Evolutionary conservation across 2,113 vertebrate genomes (phyloP), one percentile per base, ranked within the genome.

Genomic region (Pelobates fuscus): DNA sequence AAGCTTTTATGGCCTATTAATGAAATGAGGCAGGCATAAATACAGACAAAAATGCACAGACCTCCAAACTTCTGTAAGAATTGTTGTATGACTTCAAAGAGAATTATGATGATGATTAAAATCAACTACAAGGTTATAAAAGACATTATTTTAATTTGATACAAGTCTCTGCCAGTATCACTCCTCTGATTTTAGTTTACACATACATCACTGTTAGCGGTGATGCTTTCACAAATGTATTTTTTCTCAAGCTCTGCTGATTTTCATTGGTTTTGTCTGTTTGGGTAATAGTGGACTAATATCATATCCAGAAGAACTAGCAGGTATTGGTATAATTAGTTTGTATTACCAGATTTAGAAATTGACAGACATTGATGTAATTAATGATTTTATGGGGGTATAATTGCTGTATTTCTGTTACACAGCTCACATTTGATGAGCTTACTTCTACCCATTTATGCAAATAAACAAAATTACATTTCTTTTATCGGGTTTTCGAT

Each of bases 1-100:
- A n/a, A 30, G 29, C 14, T 44, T 15, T 49, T 74, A 74, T 54
- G 64, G 62, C 62, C 54, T 66, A 43, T 65, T 74, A 74, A 75
- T 75, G 18, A 58, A 46, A 75, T 44, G 25, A 59, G 30, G 32
- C 25, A 20, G 30, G 23, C 44, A 66, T 75, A 67, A 58, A 67
- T 29, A 43, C 25, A 58, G 32, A 63, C 54, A 24, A 54, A 60
- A 21, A 26, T n/a, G 23, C 26, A 46, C n/a, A 58, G 7, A 41
- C n/a, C 11, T 44, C 24, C 18, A 67, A 23, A 24, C 8, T 64
- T 20, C 29, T 26, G 23, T 59, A 8, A 21, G 49, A 26, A 37
- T 65, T 64, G 18, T n/a, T 57, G 61, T 63, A 65, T 18, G 20
- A 43, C 49, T 58, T 66, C 30, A 66, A 57, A 44, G 26, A 18